These are phyloP conservation scores for Drosophila varians DNA, from an alignment of 1,140 invertebrate genomes.

Conservation along the genomic window DNA sequence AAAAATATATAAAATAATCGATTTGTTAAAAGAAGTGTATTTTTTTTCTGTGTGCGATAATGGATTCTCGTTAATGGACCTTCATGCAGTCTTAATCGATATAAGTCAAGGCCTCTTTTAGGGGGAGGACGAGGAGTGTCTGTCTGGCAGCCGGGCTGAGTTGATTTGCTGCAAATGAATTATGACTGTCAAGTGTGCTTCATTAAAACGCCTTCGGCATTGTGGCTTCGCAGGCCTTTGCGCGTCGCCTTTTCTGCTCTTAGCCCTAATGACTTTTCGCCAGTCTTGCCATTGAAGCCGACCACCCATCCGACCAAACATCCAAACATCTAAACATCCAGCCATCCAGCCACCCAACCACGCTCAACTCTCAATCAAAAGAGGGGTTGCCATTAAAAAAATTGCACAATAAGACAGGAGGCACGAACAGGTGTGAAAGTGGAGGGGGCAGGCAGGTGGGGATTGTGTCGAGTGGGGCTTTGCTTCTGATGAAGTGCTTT, in stretches of 20 bases:
- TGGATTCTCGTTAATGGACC: conserved; percentile 56
- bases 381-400: conserved; percentile 45
- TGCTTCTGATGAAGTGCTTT: conserved; percentile 64
- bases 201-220: conserved; percentile 75
- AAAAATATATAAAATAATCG: not conserved
- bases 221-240: conserved; percentile 43
- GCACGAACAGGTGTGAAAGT: not conserved
- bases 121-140: conserved; percentile 3
- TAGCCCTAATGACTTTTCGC: conserved; percentile 73
- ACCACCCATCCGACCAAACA: conserved; percentile 1
- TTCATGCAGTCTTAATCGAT: conserved; percentile 49
- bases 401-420: conserved; percentile 57
- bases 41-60: conserved; percentile 18
- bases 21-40: not conserved
- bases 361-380: conserved; percentile 23
- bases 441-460: not conserved
- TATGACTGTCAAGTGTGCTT: conserved; percentile 75
- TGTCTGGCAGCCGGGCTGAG: conserved; percentile 27
- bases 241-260: conserved; percentile 55
- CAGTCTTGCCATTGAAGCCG: conserved; percentile 48
- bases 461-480: conserved; percentile 22
- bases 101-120: conserved; percentile 15
- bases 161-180: conserved; percentile 73
- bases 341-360: conserved; percentile 5
- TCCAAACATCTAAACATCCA: too few relatives aligned